Percentiles rank a stretch among this genome's conserved stretches.
Conservation (phyloP, 2,888 invertebrate genomes). For the Heteropelma amictum region DNA sequence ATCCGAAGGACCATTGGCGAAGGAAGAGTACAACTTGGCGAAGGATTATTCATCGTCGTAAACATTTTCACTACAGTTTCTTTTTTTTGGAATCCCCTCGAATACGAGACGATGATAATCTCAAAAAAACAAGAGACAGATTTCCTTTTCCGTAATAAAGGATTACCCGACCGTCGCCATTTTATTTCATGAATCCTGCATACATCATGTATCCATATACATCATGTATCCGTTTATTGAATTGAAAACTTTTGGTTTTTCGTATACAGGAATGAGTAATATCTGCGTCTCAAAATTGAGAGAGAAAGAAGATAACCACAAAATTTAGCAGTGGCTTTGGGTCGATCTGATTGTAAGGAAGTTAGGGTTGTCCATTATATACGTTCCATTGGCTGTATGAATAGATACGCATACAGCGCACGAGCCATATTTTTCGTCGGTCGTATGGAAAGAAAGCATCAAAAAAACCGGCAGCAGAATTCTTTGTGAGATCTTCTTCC, state of each 20-base stretch:
- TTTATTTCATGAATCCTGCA: too few relatives aligned
- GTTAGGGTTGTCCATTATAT: slow-evolving; percentile 28
- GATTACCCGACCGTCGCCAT: too few relatives aligned
- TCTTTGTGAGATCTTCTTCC: slow-evolving; percentile 24
- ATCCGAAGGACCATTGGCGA: too few relatives aligned
- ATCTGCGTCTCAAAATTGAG: slow-evolving; percentile 46
- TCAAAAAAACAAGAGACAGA: too few relatives aligned
- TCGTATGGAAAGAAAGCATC: slow-evolving; percentile 29
- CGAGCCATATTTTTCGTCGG: slow-evolving; percentile 40
- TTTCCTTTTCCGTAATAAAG: too few relatives aligned
- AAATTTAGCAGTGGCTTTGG: slow-evolving; percentile 25
- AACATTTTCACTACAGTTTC: too few relatives aligned
- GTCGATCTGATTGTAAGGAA: slow-evolving; percentile 29
- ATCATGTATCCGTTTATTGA: slow-evolving; percentile 18
- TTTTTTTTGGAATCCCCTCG: too few relatives aligned
- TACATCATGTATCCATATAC: background rate
- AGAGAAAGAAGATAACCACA: slow-evolving; percentile 23
- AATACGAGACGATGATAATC: too few relatives aligned
- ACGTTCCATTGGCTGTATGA: background rate
- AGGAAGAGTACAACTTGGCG: too few relatives aligned
- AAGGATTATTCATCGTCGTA: too few relatives aligned
- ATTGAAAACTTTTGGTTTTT: background rate
- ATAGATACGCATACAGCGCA: slow-evolving; percentile 27
- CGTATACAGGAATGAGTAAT: slow-evolving; percentile 21
- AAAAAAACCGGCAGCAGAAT: slow-evolving; percentile 31